A percentile compares a stretch with the other conserved stretches of the same genome.
These are phyloP conservation scores for Nothoprocta pentlandii DNA, from an alignment of 2,113 vertebrate genomes.

Conservation along the genomic window DNA sequence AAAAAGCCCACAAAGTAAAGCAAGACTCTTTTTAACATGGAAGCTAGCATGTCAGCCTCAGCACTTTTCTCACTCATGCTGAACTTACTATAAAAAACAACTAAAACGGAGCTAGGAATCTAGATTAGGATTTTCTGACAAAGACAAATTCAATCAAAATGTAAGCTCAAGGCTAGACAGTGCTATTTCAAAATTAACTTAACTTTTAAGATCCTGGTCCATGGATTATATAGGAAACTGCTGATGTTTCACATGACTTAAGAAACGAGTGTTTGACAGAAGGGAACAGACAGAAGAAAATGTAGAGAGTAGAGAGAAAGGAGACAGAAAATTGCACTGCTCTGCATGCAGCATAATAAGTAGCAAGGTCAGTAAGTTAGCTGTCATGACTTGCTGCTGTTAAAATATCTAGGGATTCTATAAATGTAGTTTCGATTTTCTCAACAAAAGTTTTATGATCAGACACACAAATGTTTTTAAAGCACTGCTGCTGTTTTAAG, in stretches of 20 bases:
- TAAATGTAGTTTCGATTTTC: neutral
- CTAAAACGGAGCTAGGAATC: neutral
- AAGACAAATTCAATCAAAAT: neutral
- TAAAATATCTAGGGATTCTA: neutral
- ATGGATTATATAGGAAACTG: neutral
- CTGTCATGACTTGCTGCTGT: neutral
- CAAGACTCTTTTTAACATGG: accelerated
- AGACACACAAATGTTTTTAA: neutral
- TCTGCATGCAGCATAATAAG: neutral
- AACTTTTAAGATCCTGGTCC: neutral
- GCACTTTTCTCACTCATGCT: neutral
- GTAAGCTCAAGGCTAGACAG: neutral
- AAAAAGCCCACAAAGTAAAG: neutral
- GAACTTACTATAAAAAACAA: neutral
- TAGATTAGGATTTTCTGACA: neutral
- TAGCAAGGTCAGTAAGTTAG: neutral
- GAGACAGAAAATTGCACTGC: neutral
- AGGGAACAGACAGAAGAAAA: neutral
- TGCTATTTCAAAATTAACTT: neutral
- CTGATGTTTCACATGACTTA: neutral
- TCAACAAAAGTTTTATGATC: neutral
- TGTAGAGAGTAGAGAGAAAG: too few species aligned
- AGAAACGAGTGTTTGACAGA: neutral
- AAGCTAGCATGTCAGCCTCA: neutral
- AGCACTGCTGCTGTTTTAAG: neutral